Conservation (phyloP, 2,797 vertebrate species). For the Rhinophrynus dorsalis region DNA sequence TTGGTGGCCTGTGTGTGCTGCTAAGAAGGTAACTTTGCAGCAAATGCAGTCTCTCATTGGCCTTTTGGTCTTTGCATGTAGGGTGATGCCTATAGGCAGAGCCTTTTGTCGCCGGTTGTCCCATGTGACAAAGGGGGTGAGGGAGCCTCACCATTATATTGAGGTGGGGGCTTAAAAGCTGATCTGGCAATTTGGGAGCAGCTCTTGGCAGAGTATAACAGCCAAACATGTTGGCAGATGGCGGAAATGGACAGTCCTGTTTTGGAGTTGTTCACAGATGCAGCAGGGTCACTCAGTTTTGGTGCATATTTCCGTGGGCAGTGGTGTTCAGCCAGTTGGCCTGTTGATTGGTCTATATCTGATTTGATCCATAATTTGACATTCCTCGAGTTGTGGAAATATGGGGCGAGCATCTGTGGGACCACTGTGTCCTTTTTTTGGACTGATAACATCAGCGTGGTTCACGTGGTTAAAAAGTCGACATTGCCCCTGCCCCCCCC, state of each 20-base stretch:
- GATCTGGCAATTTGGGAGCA: neutral
- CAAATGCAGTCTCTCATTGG: neutral
- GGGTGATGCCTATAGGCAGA: neutral
- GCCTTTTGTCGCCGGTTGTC: neutral
- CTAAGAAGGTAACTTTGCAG: neutral
- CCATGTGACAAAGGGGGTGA: neutral
- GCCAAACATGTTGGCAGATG: neutral
- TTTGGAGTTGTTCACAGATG: neutral
- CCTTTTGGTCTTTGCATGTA: neutral
- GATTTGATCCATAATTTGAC: too few species aligned
- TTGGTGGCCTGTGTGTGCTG: too few species aligned
- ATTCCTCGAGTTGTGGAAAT: too few species aligned
- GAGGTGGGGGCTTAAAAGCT: neutral
- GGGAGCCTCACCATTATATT: neutral
- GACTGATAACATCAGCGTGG: too few species aligned
- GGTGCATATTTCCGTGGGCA: too few species aligned
- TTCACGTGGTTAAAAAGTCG: too few species aligned
- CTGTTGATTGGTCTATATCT: too few species aligned
- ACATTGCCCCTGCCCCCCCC: too few species aligned
- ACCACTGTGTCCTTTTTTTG: too few species aligned
- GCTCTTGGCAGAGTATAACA: neutral
- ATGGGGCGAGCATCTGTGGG: too few species aligned
- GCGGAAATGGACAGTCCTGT: neutral
- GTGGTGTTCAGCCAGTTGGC: too few species aligned
- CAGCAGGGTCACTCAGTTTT: neutral